These are phyloP conservation scores for Lasiurus borealis DNA, from an alignment of 2,113 vertebrate genomes.

Conservation along the genomic window DNA sequence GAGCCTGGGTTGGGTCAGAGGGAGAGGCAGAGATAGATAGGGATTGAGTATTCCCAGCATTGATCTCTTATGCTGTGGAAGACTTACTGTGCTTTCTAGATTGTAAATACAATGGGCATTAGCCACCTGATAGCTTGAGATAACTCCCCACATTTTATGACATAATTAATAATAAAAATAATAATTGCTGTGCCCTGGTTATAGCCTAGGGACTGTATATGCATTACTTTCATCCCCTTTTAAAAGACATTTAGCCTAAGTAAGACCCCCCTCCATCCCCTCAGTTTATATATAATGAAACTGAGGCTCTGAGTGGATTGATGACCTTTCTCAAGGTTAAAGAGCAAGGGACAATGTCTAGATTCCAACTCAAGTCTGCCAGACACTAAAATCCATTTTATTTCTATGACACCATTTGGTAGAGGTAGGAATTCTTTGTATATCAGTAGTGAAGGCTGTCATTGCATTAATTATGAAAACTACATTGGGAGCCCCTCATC, in stretches of 20 bases:
- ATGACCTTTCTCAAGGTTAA: neutral
- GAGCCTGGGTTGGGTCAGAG: neutral
- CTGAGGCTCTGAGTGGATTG: neutral
- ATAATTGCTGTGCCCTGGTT: neutral
- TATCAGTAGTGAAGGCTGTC: neutral
- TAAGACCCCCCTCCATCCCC: neutral
- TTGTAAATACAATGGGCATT: neutral
- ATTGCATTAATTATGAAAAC: constrained; percentile 33
- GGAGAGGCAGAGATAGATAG: neutral
- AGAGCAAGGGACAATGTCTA: neutral
- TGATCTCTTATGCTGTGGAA: neutral
- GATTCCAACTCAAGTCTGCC: neutral
- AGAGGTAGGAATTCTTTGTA: neutral
- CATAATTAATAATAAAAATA: neutral
- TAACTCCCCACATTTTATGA: neutral
- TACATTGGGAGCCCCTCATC: neutral
- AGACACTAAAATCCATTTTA: neutral
- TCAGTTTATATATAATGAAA: neutral
- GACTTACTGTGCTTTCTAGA: neutral
- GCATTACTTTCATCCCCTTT: neutral
- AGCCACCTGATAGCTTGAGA: neutral
- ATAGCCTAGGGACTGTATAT: neutral
- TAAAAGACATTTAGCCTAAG: neutral
- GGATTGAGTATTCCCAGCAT: neutral
- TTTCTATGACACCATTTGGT: neutral